These are phyloP conservation scores for Chrysotoxum bicinctum DNA, from an alignment of 2,888 invertebrate genomes.

Conservation along the genomic window DNA sequence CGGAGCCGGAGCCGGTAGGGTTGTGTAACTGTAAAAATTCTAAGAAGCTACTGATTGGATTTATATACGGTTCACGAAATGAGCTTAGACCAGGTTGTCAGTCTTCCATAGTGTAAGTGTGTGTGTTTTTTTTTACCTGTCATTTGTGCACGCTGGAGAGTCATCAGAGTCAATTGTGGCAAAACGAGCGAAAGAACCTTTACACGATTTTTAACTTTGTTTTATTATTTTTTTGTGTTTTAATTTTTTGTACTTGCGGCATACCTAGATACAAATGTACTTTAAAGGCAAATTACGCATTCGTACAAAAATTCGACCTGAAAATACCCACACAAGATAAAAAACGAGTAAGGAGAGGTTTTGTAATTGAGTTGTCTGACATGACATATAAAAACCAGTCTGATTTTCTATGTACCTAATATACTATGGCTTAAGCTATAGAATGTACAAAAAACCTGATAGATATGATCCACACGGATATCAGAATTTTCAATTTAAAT, in stretches of 20 bases:
- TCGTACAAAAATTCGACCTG: neutral
- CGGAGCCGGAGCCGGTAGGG: neutral
- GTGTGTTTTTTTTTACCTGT: neutral
- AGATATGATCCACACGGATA: too few species aligned
- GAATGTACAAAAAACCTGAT: too few species aligned
- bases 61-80: conserved; percentile 53
- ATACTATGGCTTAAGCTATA: too few species aligned
- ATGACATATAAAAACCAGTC: too few species aligned
- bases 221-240: neutral
- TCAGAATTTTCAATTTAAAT: too few species aligned
- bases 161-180: conserved; percentile 69
- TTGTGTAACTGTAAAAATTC: conserved; percentile 20
- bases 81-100: conserved; percentile 17
- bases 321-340: neutral
- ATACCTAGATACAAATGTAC: neutral
- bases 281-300: neutral
- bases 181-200: conserved; percentile 71
- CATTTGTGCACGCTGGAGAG: conserved; percentile 43
- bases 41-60: conserved; percentile 63
- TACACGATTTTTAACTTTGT: conserved; percentile 32
- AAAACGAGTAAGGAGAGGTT: neutral
- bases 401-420: too few species aligned
- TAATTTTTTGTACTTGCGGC: neutral
- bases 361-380: neutral
- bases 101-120: neutral